Percentiles rank a stretch among this genome's conserved stretches.
Evolutionary conservation across 2,888 invertebrate genomes (phyloP).

Genomic region (Heliconius sara): DNA sequence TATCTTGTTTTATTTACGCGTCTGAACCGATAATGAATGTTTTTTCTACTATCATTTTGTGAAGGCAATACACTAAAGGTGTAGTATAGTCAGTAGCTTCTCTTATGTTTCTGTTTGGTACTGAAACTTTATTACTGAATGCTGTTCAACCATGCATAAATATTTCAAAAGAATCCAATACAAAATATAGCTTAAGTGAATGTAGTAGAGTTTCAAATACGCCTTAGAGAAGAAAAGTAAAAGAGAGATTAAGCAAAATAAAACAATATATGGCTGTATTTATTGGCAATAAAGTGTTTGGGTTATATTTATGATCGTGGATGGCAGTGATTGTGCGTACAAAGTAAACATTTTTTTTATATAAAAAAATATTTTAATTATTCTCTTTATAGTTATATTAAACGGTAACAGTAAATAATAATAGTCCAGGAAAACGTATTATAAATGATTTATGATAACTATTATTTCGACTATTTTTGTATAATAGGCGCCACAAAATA

Average conservation of each 20-base stretch:
- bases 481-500: conserved; percentile 63
- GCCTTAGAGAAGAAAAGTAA: conserved; percentile 45
- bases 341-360: neutral
- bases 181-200: conserved; percentile 52
- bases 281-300: conserved; percentile 67
- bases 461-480: conserved; percentile 9
- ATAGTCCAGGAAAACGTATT: neutral
- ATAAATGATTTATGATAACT: conserved; percentile 22
- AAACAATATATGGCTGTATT: conserved; percentile 63
- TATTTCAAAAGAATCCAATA: conserved; percentile 42
- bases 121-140: conserved; percentile 63
- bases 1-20: conserved; percentile 78
- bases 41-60: conserved; percentile 70
- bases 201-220: conserved; percentile 49
- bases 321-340: conserved; percentile 54
- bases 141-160: conserved; percentile 60
- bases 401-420: neutral
- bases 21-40: conserved; percentile 78
- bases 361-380: neutral
- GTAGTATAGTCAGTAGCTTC: conserved; percentile 64
- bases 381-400: neutral
- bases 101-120: conserved; percentile 55
- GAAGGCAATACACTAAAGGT: conserved; percentile 75
- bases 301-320: conserved; percentile 59
- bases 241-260: conserved; percentile 63